phyloP scores from a whole-genome alignment of 2,888 invertebrate genomes.

The Tridacna crocea region DNA sequence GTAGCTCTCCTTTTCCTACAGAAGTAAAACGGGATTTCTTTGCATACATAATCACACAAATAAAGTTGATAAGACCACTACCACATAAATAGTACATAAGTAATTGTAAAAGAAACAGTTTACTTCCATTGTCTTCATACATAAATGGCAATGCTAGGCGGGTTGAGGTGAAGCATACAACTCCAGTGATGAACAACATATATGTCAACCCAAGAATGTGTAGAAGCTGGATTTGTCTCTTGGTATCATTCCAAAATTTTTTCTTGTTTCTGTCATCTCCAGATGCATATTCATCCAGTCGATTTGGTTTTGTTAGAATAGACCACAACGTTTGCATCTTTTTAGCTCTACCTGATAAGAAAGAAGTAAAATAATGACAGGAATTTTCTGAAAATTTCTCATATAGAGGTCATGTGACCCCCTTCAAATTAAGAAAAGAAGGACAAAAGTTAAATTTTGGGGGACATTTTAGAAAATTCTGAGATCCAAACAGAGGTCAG shows the following conservation, averaged over 20 bases:
- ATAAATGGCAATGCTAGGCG: conserved; percentile 65
- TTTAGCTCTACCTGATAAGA: conserved; percentile 7
- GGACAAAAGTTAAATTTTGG: background rate
- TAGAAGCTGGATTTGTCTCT: conserved; percentile 53
- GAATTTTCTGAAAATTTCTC: background rate
- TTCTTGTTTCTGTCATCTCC: conserved; percentile 16
- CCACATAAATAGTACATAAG: conserved; percentile 66
- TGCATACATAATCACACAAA: conserved; percentile 61
- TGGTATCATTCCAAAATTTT: conserved; percentile 30
- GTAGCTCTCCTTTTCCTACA: conserved; percentile 44
- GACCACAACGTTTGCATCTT: conserved; percentile 39
- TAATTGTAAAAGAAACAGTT: conserved; percentile 46
- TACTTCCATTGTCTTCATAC: conserved; percentile 49
- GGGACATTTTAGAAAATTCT: too few relatives aligned
- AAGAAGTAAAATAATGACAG: background rate
- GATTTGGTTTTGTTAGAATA: conserved; percentile 51
- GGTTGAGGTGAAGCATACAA: conserved; percentile 59
- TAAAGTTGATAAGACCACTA: conserved; percentile 68
- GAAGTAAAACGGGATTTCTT: conserved; percentile 59
- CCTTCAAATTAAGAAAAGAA: background rate
- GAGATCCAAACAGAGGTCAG: too few relatives aligned
- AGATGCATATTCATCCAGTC: conserved; percentile 47
- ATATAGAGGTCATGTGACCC: background rate
- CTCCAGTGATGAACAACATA: conserved; percentile 58
- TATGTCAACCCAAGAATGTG: conserved; percentile 67